These are phyloP conservation scores for Aphelocoma californica DNA, from an alignment of 2,797 vertebrate genomes.

Conservation along the genomic window DNA sequence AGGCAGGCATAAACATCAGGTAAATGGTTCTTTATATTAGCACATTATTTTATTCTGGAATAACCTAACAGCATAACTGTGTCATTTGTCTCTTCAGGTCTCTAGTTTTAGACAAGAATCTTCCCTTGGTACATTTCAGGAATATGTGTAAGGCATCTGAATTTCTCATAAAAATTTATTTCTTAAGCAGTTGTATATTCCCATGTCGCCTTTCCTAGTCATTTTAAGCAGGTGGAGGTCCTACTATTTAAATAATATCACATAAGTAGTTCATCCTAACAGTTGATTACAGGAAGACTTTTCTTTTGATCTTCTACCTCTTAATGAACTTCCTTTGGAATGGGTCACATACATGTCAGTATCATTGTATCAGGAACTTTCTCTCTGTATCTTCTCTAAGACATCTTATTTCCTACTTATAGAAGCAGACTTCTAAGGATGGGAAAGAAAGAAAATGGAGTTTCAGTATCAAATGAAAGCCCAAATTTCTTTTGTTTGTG, in stretches of 20 bases:
- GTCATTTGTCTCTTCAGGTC: not conserved
- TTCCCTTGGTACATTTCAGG: not conserved
- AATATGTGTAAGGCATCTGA: not conserved
- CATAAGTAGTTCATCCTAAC: not conserved
- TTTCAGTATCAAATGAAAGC: not conserved
- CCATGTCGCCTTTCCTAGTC: not conserved
- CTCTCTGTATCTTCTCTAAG: not conserved
- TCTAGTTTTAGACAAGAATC: not conserved
- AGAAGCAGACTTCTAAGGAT: not conserved
- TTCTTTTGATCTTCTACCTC: not conserved
- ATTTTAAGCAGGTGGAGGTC: not conserved
- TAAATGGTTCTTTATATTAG: not conserved
- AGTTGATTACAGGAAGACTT: not conserved
- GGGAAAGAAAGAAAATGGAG: not conserved
- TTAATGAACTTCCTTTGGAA: not conserved
- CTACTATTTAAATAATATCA: not conserved
- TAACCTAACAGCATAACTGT: not conserved
- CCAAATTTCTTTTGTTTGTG: not conserved
- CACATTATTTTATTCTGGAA: not conserved
- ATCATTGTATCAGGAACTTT: not conserved
- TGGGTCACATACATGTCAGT: not conserved
- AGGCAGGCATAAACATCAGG: not conserved
- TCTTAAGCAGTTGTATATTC: not conserved
- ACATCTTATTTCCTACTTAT: not conserved
- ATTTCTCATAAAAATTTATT: not conserved